phyloP scores from a whole-genome alignment of 2,888 invertebrate species.

The Phania funesta region DNA sequence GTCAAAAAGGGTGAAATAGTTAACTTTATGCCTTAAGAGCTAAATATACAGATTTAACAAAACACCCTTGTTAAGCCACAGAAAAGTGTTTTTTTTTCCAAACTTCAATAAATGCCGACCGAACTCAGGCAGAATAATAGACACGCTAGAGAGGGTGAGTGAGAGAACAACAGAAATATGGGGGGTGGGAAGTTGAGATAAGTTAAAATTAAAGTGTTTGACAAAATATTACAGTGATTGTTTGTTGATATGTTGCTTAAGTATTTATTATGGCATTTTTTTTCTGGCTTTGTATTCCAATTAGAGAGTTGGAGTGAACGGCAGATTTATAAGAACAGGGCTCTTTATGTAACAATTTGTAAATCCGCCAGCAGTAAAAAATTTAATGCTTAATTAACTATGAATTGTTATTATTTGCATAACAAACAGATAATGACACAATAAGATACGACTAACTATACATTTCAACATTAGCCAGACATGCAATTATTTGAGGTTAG shows the following conservation, averaged over 20 bases:
- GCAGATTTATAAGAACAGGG: constrained; percentile 65
- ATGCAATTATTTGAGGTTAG: constrained; percentile 5
- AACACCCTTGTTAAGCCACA: constrained; percentile 31
- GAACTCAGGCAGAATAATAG: neutral
- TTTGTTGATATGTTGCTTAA: constrained; percentile 38
- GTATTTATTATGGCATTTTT: constrained; percentile 19
- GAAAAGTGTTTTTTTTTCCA: constrained; percentile 20
- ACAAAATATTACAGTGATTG: constrained; percentile 59
- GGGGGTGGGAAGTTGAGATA: constrained; percentile 30
- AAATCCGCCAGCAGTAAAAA: constrained; percentile 38
- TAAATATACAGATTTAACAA: constrained; percentile 25
- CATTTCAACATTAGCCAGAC: neutral
- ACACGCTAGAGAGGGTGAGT: neutral
- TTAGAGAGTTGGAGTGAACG: constrained; percentile 6
- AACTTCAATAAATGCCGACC: constrained; percentile 41
- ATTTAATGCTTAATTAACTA: constrained; percentile 78
- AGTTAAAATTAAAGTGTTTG: constrained; percentile 69
- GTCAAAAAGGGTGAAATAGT: constrained; percentile 63
- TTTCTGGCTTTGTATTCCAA: constrained; percentile 25
- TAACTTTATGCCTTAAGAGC: constrained; percentile 59
- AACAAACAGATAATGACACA: constrained; percentile 14
- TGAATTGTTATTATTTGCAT: constrained; percentile 73
- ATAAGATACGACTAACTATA: neutral
- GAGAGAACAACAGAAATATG: neutral
- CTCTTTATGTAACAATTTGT: constrained; percentile 73